Conservation (phyloP, 92 coral and sea anemone species). For the Anthopleura xanthogrammica region DNA sequence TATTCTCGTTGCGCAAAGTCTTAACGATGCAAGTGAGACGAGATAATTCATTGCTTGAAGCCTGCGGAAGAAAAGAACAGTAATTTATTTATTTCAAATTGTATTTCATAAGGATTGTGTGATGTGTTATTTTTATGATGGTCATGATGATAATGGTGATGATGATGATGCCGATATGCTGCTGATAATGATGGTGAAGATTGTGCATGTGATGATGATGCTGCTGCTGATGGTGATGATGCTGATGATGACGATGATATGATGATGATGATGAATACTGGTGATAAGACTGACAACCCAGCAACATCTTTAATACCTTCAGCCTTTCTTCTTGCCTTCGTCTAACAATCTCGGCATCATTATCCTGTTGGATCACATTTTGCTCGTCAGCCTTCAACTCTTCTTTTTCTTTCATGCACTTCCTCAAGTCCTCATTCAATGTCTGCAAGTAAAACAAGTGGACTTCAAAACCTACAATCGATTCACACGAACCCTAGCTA, state of each 20-base stretch:
- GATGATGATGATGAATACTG: no score
- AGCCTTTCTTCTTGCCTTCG: constrained; percentile 44
- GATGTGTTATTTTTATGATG: not conserved
- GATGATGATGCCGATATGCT: not conserved
- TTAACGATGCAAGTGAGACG: constrained; percentile 76
- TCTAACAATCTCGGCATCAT: constrained; percentile 36
- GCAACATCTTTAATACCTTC: not conserved
- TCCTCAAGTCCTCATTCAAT: constrained; percentile 72
- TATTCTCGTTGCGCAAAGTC: constrained; percentile 71
- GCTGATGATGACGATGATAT: not conserved
- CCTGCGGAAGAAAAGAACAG: constrained; percentile 1
- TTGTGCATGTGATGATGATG: no score
- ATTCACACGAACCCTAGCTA: not conserved
- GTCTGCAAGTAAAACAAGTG: constrained; percentile 33
- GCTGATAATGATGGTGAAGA: not conserved
- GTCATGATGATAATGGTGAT: no score
- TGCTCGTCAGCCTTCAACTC: constrained; percentile 52
- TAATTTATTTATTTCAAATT: no score
- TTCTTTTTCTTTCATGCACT: constrained; percentile 71
- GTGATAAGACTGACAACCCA: no score
- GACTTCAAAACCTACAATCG: not conserved
- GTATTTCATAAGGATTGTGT: no score
- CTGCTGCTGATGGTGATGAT: not conserved
- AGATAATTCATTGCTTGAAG: constrained; percentile 72
- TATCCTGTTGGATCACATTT: constrained; percentile 23